Base-by-base conservation (phyloP, 2,113 vertebrate species). In the Sander vitreus region DNA sequence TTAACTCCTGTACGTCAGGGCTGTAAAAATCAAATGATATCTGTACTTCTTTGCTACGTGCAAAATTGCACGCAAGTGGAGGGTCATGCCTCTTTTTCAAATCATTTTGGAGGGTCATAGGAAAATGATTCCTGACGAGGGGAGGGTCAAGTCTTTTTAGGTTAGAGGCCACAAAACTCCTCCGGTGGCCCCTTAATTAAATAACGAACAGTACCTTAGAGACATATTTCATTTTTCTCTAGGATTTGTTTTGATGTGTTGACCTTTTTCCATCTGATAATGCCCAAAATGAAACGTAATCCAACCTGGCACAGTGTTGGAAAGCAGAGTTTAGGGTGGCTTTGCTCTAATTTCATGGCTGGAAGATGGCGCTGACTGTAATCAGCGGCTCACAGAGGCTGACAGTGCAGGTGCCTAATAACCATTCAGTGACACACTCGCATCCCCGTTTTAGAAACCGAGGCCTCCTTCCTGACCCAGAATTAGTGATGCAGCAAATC, bases 361-460 rank as follows among this genome's bases (percentile, higher is more conserved):
- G 80, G 85, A 76, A 76, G 88, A 83, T 73, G 86, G 53, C 77
- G 76, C 79, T 58, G 73, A 67, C 83, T 88, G 81, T 93, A 91
- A 95, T 95, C 91, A 94, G 86, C 0, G 59, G 87, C 85, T 91
- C 69, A 71, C 64, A 19, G 33, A 77, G 84, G 80, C 82, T 86
- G 94, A 93, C 91, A 92, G 82, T 57, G 91, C 93, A 96, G 94
- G 93, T 95, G 94, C 86, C 89, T 95, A 95, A 95, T 95, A 93
- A 95, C 87, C 79, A 78, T 78, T 70, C 90, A 68, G 59, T 64
- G 83, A 88, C 89, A 79, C 88, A 85, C 77, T 59, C 72, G 43
- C 50, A 23, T 88, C 75, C 88, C 72, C 54, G 25, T 80, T 94
- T 93, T 91, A 91, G 91, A 87, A 82, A 57, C 71, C 21, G 27